A percentile compares a stretch with the other conserved stretches of the same genome.
Conservation (phyloP, 2,113 vertebrate genomes). For the Astatotilapia flaviijosephi region DNA sequence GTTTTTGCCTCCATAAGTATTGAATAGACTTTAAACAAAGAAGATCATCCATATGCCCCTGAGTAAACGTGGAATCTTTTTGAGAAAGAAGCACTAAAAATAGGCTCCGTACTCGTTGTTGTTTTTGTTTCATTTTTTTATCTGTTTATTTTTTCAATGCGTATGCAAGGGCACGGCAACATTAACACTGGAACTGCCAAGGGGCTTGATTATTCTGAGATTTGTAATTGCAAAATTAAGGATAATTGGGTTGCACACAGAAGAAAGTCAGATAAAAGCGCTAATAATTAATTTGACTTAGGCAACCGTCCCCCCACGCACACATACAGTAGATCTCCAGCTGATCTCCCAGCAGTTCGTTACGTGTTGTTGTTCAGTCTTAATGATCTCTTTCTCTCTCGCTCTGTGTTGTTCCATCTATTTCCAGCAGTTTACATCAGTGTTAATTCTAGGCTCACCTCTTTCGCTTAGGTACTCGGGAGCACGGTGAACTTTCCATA, state of each 20-base stretch:
- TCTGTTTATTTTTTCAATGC: not conserved
- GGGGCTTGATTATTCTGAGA: conserved; percentile 57
- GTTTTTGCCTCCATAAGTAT: conserved; percentile 63
- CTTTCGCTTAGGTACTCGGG: not conserved
- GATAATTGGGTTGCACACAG: conserved; percentile 63
- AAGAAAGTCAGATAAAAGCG: conserved; percentile 63
- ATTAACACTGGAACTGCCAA: conserved; percentile 62
- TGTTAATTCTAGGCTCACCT: conserved; percentile 28
- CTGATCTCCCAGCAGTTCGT: conserved; percentile 39
- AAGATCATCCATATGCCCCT: conserved; percentile 57
- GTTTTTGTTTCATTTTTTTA: conserved; percentile 20
- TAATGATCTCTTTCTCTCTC: conserved; percentile 29
- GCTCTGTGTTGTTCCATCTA: conserved; percentile 42
- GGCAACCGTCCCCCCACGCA: conserved; percentile 12
- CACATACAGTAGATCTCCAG: conserved; percentile 7
- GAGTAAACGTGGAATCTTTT: conserved; percentile 41
- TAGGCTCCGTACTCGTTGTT: conserved; percentile 30
- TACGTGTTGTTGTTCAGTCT: conserved; percentile 47
- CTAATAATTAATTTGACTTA: conserved; percentile 66
- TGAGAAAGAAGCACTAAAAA: conserved; percentile 46
- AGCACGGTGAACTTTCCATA: conserved; percentile 25
- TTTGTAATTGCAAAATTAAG: conserved; percentile 68
- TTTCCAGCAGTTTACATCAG: conserved; percentile 57
- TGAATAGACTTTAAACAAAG: conserved; percentile 66
- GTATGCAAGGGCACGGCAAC: conserved; percentile 51